Evolutionary conservation across 2,888 invertebrate species (phyloP).

Genomic region (Drosophila paramelanica): DNA sequence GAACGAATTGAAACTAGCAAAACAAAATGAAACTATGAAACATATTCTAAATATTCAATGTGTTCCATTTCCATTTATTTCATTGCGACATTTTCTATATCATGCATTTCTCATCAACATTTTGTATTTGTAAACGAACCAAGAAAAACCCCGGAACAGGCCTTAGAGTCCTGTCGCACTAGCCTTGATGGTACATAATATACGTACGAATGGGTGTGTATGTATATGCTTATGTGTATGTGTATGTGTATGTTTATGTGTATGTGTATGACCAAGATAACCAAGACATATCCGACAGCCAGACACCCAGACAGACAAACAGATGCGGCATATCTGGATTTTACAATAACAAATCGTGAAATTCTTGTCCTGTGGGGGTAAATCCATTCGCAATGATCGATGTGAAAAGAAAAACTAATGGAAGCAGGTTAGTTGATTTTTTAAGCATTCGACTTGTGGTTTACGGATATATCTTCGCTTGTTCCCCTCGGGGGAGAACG

Average conservation of each 20-base stretch:
- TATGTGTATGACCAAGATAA: background rate
- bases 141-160: constrained; percentile 7
- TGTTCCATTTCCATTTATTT: background rate
- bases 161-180: background rate
- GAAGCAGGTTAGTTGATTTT: constrained; percentile 51
- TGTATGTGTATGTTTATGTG: background rate
- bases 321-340: constrained; percentile 4
- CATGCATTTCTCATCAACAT: background rate
- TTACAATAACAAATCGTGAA: background rate
- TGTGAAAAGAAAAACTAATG: constrained; percentile 17
- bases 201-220: background rate
- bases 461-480: constrained; percentile 23
- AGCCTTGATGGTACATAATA: constrained; percentile 1
- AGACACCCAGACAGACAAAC: constrained; percentile 8
- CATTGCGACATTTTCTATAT: background rate
- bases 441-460: constrained; percentile 39
- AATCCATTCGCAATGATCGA: constrained; percentile 14
- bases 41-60: background rate
- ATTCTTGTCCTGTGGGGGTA: constrained; percentile 24
- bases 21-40: background rate
- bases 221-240: background rate
- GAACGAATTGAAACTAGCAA: no score
- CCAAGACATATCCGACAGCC: constrained; percentile 1
- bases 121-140: background rate
- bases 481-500: constrained; percentile 7